Evolutionary conservation across 1,140 invertebrate genomes (phyloP), one percentile per base, ranked within the genome.

Genomic region (Rhyacophila brunnea): DNA sequence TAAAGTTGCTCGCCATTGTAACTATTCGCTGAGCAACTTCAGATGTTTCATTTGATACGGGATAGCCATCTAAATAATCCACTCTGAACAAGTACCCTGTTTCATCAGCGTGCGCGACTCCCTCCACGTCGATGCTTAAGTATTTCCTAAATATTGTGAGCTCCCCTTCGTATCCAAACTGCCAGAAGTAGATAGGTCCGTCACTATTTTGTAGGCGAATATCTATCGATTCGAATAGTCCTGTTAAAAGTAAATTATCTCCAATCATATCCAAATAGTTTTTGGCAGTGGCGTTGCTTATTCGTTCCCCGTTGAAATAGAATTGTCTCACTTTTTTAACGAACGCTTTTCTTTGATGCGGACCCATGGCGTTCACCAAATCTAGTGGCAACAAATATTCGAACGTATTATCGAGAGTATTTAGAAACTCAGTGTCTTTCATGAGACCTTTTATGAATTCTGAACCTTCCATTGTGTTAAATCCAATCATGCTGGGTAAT

Each of bases 1-100:
- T 77, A 62, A 81, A 81, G 50, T 80, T 77, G 1, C 75, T 74
- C 78, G 77, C 80, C 72, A 81, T 70, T 9, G 61, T 51, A 11
- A 71, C 70, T 59, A 81, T 71, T 58, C 69, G 68, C 17, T 76
- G 56, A 36, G 63, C 56, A 0, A 78, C 69, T 4, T 78, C 75
- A 0, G 58, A 66, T 2, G 70, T 68, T 35, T 70, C 64, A 10
- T 11, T 11, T 28, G 20, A 1, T 73, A 73, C 32, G 13, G 19
- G 7, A 40, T 28, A n/a, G 32, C 15, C 18, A 11, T 47, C 68
- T 4, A 66, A 60, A 1, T 75, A 52, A 19, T 64, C 52, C 10
- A 65, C 53, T 56, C 68, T 72, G 7, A 74, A 59, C 7, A 78
- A 38, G 40, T 77, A 78, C 1, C 72, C 72, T 5, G 68, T 68